phyloP scores from a whole-genome alignment of 92 coral and sea anemone genomes.

The Meandrina meandrites region DNA sequence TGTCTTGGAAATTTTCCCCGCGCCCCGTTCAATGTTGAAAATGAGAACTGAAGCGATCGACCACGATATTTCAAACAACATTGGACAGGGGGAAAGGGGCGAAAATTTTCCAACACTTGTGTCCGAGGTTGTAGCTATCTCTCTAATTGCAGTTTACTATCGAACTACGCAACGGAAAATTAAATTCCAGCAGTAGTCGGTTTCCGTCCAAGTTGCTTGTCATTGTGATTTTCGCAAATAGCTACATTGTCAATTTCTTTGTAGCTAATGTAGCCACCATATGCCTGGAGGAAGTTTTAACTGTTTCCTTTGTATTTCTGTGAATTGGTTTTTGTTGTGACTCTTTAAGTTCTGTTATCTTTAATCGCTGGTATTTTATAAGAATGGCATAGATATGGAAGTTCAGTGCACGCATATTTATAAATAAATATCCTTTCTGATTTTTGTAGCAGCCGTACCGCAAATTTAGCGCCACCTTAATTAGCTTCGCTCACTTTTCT shows the following conservation, averaged over 20 bases:
- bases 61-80: too few species aligned
- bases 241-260: background rate
- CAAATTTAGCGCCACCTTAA: background rate
- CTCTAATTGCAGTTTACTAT: too few species aligned
- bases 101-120: too few species aligned
- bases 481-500: background rate
- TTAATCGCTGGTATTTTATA: background rate
- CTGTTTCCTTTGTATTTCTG: background rate
- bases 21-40: too few species aligned
- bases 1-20: too few species aligned
- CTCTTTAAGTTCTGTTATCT: background rate
- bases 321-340: background rate
- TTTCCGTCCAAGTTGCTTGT: too few species aligned
- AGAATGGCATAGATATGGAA: background rate
- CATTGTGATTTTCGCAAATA: background rate
- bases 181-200: too few species aligned
- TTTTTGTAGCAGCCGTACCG: background rate
- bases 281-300: background rate
- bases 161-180: too few species aligned
- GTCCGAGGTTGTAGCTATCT: too few species aligned
- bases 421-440: background rate
- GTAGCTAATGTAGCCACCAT: background rate
- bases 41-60: too few species aligned
- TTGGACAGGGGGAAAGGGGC: too few species aligned
- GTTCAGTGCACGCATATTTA: background rate